These are phyloP conservation scores for Aurelia sp. DNA, from an alignment of 30 jellyfish, hydroid and myxozoan species.

Conservation along the genomic window DNA sequence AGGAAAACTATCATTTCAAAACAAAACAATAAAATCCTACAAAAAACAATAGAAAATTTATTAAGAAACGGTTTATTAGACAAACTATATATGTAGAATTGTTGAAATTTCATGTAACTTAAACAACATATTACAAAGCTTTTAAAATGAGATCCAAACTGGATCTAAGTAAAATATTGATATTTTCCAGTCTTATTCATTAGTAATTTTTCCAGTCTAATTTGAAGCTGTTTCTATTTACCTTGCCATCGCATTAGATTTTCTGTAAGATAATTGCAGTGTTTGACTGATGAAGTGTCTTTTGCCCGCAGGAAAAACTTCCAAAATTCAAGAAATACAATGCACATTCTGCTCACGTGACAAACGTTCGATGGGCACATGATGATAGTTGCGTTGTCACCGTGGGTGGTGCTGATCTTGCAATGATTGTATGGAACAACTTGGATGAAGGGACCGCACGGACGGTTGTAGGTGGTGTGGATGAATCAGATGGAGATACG, in stretches of 20 bases:
- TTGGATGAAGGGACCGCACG: slow-evolving; percentile 62
- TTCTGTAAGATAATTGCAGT: background rate
- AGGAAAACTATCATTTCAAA: no score
- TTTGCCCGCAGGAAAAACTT: slow-evolving; percentile 70
- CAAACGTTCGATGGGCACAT: slow-evolving; percentile 93
- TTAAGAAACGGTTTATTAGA: no score
- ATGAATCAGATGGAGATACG: slow-evolving; percentile 74
- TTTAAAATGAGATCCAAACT: no score
- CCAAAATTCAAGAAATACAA: slow-evolving; percentile 91
- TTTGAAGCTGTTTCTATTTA: no score
- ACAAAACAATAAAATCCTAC: no score
- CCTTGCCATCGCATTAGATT: background rate
- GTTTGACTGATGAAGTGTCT: background rate
- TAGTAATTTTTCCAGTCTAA: no score
- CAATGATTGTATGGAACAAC: slow-evolving; percentile 90
- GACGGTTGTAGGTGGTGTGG: slow-evolving; percentile 22
- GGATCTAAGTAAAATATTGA: no score
- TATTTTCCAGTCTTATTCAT: no score
- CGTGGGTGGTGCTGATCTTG: slow-evolving; percentile 97
- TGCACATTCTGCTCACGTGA: slow-evolving; percentile 98
- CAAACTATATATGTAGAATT: no score
- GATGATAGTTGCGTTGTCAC: slow-evolving; percentile 82
- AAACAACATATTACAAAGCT: no score
- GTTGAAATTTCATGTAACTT: no score
- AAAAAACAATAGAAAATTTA: no score